Evolutionary conservation across 2,113 vertebrate genomes (phyloP).

Genomic region (Triplophysa siluroides): DNA sequence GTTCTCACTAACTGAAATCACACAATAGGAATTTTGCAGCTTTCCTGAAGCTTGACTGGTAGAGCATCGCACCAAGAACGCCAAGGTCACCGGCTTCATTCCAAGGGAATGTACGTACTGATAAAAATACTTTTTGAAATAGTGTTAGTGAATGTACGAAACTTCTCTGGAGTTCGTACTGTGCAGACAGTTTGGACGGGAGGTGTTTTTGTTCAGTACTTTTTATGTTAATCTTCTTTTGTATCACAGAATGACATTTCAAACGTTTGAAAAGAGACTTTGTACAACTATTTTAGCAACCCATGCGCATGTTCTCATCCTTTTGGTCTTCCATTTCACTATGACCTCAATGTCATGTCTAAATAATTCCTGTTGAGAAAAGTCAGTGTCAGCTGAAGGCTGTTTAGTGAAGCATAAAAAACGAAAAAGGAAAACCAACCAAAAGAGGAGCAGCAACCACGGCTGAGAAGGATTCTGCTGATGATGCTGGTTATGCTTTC

Average conservation of each 20-base stretch:
- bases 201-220: too few relatives aligned
- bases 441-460: background rate
- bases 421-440: slow-evolving; percentile 18
- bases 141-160: background rate
- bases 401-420: background rate
- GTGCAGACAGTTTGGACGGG: background rate
- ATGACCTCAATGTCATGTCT: slow-evolving; percentile 14
- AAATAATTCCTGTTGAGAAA: slow-evolving; percentile 1
- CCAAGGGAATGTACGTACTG: too few relatives aligned
- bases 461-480: slow-evolving; percentile 11
- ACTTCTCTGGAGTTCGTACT: background rate
- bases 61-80: too few relatives aligned
- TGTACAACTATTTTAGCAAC: background rate
- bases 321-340: background rate
- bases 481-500: background rate
- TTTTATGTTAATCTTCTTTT: background rate
- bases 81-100: too few relatives aligned
- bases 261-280: background rate
- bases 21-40: background rate
- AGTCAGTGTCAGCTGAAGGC: slow-evolving; percentile 13
- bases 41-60: too few relatives aligned
- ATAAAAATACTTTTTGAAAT: too few relatives aligned
- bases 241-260: background rate
- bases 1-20: slow-evolving; percentile 12
- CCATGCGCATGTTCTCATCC: background rate